Base-by-base conservation (phyloP, 2,113 vertebrate species). In the Rhea americana region DNA sequence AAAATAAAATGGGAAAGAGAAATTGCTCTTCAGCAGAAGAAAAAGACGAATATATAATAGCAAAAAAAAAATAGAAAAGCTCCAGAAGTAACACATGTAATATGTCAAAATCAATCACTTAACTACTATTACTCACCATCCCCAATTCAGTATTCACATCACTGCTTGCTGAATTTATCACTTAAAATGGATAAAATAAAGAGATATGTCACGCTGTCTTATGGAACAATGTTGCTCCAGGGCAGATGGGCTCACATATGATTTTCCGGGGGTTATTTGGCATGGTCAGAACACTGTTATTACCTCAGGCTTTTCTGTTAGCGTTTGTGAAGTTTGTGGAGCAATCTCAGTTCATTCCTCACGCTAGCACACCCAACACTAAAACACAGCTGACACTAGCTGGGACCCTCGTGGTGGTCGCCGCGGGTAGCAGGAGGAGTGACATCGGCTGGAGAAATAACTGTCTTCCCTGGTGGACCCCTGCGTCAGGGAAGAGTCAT, bases 221-320 rank as follows among this genome's bases (percentile, higher is more conserved):
- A 58, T 1, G 10, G 24, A 82, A 7, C 18, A 11, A 20, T 17
- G 45, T 56, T 15, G 13, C 30, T 7, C 25, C 0, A 0, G 24
- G 62, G 4, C 9, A 48, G 43, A 13, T 2, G 58, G 59, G 35
- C 37, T 79, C 47, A 41, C 24, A 14, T 67, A 17, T 16, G 6
- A 30, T 61, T 41, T 77, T 73, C 45, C 53, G 37, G 55, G 24
- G 30, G 24, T 21, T n/a, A 21, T 70, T 68, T 83, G 53, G 59
- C 14, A 0, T 5, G 76, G 22, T 26, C 63, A 56, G 37, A 41
- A 48, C 1, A 11, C 8, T 76, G 75, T n/a, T 28, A 10, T n/a
- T 32, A 26, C 32, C 14, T 53, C 26, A 28, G 0, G 2, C 25
- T 28, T 14, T 61, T 61, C 35, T 9, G 25, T 28, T 28, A 30